Conservation (phyloP, 2,113 vertebrate species). For the Atlantisia rogersi region DNA sequence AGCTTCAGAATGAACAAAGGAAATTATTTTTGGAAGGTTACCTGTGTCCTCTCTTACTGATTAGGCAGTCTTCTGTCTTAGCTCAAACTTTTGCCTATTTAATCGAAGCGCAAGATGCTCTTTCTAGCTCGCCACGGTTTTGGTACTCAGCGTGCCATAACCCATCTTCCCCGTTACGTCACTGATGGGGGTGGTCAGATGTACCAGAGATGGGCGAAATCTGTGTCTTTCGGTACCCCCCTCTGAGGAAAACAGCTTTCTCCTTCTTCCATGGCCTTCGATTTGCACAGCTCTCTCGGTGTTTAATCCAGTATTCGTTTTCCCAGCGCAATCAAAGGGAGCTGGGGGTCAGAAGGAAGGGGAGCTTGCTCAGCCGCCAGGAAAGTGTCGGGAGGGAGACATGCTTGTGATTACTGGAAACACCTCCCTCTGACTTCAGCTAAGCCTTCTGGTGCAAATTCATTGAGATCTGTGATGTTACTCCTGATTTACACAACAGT, state of each 20-base stretch:
- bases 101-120: neutral
- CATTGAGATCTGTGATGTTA: neutral
- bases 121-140: neutral
- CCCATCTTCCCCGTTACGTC: neutral
- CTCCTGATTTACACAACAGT: neutral
- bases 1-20: neutral
- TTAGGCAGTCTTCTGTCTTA: neutral
- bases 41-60: neutral
- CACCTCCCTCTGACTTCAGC: neutral
- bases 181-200: neutral
- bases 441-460: neutral
- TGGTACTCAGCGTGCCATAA: neutral
- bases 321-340: neutral
- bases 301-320: neutral
- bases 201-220: fast-evolving
- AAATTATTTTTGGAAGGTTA: neutral
- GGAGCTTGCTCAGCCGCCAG: neutral
- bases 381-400: fast-evolving
- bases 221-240: neutral
- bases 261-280: neutral
- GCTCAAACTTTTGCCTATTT: neutral
- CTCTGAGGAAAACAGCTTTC: neutral
- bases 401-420: neutral
- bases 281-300: neutral
- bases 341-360: neutral